phyloP scores from a whole-genome alignment of 2,888 invertebrate species.

The Spatulosminthurus flaviceps region DNA sequence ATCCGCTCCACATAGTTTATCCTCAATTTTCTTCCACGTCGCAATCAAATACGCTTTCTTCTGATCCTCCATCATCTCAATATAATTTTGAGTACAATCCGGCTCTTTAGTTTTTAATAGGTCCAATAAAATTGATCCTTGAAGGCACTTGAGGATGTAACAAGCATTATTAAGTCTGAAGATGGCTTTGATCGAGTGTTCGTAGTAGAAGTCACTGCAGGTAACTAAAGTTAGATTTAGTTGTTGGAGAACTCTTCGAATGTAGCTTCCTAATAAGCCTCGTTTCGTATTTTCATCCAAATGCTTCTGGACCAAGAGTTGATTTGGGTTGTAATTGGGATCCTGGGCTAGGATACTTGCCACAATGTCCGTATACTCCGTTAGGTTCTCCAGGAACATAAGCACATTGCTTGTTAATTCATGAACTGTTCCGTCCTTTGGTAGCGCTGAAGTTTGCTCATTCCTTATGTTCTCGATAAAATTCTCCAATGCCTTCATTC shows the following conservation, averaged over 20 bases:
- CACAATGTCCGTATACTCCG: constrained; percentile 80
- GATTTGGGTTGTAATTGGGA: constrained; percentile 58
- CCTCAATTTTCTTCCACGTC: constrained; percentile 80
- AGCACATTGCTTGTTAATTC: constrained; percentile 94
- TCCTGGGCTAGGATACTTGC: constrained; percentile 75
- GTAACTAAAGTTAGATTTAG: constrained; percentile 87
- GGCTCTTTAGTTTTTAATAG: constrained; percentile 83
- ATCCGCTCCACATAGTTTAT: constrained; percentile 76
- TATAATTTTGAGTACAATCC: constrained; percentile 85
- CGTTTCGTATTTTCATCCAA: constrained; percentile 70
- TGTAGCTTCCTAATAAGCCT: constrained; percentile 67
- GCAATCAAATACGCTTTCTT: constrained; percentile 74
- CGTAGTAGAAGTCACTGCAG: constrained; percentile 91
- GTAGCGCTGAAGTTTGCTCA: constrained; percentile 82
- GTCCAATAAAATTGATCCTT: constrained; percentile 83
- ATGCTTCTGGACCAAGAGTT: constrained; percentile 65
- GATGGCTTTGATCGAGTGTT: constrained; percentile 83
- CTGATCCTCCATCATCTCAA: constrained; percentile 85
- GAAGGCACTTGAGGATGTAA: constrained; percentile 91
- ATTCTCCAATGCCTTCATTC: constrained; percentile 88
- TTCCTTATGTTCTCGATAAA: constrained; percentile 87
- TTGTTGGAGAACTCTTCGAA: constrained; percentile 89
- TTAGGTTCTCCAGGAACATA: constrained; percentile 87
- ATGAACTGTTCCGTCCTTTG: constrained; percentile 97
- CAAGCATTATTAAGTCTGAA: constrained; percentile 95